phyloP scores from a whole-genome alignment of 2,888 invertebrate species.

The Eurytoma californica region DNA sequence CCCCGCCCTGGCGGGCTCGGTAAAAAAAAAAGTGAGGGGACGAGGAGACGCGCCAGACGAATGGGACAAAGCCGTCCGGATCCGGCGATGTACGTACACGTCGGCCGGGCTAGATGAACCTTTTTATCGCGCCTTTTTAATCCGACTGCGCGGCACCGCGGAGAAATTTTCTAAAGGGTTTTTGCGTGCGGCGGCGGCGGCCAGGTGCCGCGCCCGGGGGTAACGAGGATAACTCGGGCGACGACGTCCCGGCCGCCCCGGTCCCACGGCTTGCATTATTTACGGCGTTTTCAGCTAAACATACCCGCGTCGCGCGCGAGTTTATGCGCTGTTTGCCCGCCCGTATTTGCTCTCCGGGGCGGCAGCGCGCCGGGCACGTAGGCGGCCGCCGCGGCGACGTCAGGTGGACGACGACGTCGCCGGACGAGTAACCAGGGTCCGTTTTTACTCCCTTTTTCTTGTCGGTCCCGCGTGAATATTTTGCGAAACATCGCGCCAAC shows the following conservation, averaged over 20 bases:
- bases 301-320: background rate
- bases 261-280: slow-evolving; percentile 35
- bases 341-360: slow-evolving; percentile 25
- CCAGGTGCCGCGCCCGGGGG: background rate
- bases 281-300: slow-evolving; percentile 41
- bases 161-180: slow-evolving; percentile 28
- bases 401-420: slow-evolving; percentile 10
- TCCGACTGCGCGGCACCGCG: background rate
- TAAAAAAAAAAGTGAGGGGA: background rate
- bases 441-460: background rate
- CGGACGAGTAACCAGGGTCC: background rate
- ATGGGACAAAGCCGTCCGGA: background rate
- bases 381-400: background rate
- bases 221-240: slow-evolving; percentile 28
- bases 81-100: background rate
- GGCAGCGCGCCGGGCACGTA: slow-evolving; percentile 4
- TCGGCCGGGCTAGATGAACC: slow-evolving; percentile 5
- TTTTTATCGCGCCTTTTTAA: slow-evolving; percentile 31
- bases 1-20: too few species aligned
- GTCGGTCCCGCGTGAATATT: slow-evolving; percentile 14
- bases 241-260: background rate
- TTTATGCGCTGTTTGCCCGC: slow-evolving; percentile 20
- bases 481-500: background rate
- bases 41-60: background rate
- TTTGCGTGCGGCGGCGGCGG: background rate